Evolutionary conservation across 2,888 invertebrate genomes (phyloP).

Genomic region (Tethea ocularis): DNA sequence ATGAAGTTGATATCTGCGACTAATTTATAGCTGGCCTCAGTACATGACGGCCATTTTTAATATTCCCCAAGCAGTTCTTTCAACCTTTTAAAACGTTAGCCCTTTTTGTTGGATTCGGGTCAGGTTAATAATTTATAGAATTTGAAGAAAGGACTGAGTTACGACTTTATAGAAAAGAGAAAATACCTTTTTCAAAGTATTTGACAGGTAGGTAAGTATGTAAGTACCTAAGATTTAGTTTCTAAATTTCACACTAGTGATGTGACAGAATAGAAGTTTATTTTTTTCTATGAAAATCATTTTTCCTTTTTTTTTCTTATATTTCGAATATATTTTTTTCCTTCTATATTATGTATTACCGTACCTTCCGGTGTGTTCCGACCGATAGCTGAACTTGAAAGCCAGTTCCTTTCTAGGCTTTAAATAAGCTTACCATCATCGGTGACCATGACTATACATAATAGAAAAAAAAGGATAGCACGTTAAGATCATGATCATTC

Average conservation of each 20-base stretch:
- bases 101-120: constrained; percentile 1
- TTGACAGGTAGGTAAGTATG: background rate
- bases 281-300: background rate
- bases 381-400: too few relatives aligned
- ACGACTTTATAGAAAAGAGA: background rate
- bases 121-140: background rate
- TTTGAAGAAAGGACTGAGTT: constrained; percentile 1
- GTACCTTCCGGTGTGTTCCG: too few relatives aligned
- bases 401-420: too few relatives aligned
- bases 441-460: too few relatives aligned
- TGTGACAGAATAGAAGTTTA: background rate
- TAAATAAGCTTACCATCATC: too few relatives aligned
- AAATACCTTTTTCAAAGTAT: background rate
- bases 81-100: background rate
- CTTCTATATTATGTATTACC: too few relatives aligned
- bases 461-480: too few relatives aligned
- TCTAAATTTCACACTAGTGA: background rate
- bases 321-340: too few relatives aligned
- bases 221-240: background rate
- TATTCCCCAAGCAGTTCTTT: constrained; percentile 30
- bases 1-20: constrained; percentile 52
- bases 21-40: constrained; percentile 47
- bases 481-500: too few relatives aligned
- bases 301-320: too few relatives aligned
- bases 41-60: constrained; percentile 36